phyloP scores from a whole-genome alignment of 2,888 invertebrate genomes.

The Drosophila mulleri region DNA sequence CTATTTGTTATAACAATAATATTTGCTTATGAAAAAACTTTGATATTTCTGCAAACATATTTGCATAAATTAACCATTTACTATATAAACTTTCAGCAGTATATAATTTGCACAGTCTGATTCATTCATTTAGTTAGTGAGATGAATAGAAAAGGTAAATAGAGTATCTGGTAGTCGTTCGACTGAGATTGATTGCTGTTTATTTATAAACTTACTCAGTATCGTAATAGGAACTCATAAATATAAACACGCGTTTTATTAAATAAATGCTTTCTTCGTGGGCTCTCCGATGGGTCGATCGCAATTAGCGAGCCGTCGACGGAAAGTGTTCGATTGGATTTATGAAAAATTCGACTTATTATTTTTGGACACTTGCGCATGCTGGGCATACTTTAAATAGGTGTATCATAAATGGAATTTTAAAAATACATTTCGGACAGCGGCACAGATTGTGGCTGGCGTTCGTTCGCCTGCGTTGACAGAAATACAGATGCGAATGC shows the following conservation, averaged over 20 bases:
- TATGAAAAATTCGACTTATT: constrained; percentile 25
- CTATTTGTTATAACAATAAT: neutral
- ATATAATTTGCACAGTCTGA: too few relatives aligned
- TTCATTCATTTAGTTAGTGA: neutral
- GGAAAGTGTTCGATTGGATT: constrained; percentile 24
- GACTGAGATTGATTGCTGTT: constrained; percentile 10
- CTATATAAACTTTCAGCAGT: too few relatives aligned
- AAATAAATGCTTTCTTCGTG: constrained; percentile 21
- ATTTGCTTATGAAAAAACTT: too few relatives aligned
- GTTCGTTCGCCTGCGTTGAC: constrained; percentile 29
- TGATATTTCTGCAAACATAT: too few relatives aligned
- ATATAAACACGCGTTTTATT: constrained; percentile 43
- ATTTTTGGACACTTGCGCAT: constrained; percentile 36
- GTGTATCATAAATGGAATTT: constrained; percentile 45
- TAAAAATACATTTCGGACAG: constrained; percentile 27
- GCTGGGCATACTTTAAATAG: constrained; percentile 43
- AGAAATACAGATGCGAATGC: constrained; percentile 26
- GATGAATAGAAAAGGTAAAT: neutral
- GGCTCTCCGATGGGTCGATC: constrained; percentile 17
- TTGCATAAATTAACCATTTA: too few relatives aligned
- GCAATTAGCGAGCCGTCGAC: constrained; percentile 26
- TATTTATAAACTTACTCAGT: constrained; percentile 81
- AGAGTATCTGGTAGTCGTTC: neutral
- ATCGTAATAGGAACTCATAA: constrained; percentile 83
- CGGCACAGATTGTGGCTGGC: constrained; percentile 18